Evolutionary conservation across 2,888 invertebrate species (phyloP).

Genomic region (Timema cristinae): DNA sequence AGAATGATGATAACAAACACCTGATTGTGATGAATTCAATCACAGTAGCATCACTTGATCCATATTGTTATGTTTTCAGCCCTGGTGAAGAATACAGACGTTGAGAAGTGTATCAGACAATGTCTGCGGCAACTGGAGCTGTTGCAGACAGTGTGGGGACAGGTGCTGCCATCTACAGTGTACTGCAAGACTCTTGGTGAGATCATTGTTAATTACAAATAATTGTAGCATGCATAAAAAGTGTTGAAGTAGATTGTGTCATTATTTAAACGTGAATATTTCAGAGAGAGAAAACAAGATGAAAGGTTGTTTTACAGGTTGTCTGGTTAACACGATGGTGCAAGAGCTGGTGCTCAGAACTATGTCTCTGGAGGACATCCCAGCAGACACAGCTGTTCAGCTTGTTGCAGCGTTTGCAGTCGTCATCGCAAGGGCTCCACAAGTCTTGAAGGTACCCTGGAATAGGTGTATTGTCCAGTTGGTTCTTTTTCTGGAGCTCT

Average conservation of each 20-base stretch:
- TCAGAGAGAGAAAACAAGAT: no score
- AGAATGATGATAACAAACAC: no score
- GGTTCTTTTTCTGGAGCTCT: background rate
- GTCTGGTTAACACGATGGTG: conserved; percentile 62
- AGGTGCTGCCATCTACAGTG: conserved; percentile 71
- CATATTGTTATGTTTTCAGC: conserved; percentile 43
- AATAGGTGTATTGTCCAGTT: no score
- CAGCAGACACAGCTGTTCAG: conserved; percentile 74
- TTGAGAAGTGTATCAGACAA: conserved; percentile 72
- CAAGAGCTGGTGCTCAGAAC: conserved; percentile 64
- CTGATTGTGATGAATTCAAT: no score
- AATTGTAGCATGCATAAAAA: no score
- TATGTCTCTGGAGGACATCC: conserved; percentile 77
- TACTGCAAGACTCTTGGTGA: conserved; percentile 67
- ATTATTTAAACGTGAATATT: no score
- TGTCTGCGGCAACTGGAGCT: conserved; percentile 79
- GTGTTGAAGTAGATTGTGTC: no score
- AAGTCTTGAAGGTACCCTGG: conserved; percentile 60
- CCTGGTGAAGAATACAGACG: conserved; percentile 45
- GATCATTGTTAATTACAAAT: conserved; percentile 37
- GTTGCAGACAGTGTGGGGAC: conserved; percentile 82
- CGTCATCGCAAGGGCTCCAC: conserved; percentile 66
- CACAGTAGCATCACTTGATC: no score
- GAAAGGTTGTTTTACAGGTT: conserved; percentile 46
- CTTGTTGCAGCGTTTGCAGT: conserved; percentile 71